Conservation (phyloP, 1,140 invertebrate genomes). For the Chymomyza costata region DNA sequence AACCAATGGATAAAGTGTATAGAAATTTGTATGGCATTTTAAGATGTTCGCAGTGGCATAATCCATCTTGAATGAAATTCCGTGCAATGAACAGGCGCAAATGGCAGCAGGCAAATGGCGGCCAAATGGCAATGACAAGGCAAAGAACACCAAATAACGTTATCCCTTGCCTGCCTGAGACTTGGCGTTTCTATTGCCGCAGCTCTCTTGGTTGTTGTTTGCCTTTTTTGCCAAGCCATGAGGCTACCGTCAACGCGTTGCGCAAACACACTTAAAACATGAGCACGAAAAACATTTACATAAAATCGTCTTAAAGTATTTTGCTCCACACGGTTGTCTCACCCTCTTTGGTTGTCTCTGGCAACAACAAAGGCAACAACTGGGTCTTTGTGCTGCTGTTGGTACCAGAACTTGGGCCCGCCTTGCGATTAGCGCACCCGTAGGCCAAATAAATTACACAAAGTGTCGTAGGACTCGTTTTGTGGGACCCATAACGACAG, state of each 20-base stretch:
- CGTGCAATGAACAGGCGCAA: conserved; percentile 66
- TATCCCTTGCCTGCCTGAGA: conserved; percentile 20
- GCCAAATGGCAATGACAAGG: neutral
- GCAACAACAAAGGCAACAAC: too few relatives aligned
- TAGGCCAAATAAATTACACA: conserved; percentile 69
- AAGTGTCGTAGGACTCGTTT: conserved; percentile 59
- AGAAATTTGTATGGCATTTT: too few relatives aligned
- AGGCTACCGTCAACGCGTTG: conserved; percentile 25
- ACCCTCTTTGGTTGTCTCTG: too few relatives aligned
- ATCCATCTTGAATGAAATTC: conserved; percentile 73
- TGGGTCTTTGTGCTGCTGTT: too few relatives aligned
- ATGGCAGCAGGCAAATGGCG: conserved; percentile 13
- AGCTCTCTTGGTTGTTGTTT: conserved; percentile 37
- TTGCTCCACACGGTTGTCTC: conserved; percentile 43
- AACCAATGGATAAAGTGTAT: too few relatives aligned
- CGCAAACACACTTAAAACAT: conserved; percentile 70
- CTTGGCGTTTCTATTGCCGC: conserved; percentile 4
- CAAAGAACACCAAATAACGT: conserved; percentile 10
- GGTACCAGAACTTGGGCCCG: too few relatives aligned
- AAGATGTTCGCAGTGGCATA: conserved; percentile 41
- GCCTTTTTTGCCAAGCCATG: conserved; percentile 36
- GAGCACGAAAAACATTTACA: conserved; percentile 72
- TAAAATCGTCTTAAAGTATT: conserved; percentile 73
- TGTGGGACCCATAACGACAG: neutral
- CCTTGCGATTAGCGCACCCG: conserved; percentile 33